These are phyloP conservation scores for Craseonycteris thonglongyai DNA, from an alignment of 2,113 vertebrate species.

Conservation along the genomic window DNA sequence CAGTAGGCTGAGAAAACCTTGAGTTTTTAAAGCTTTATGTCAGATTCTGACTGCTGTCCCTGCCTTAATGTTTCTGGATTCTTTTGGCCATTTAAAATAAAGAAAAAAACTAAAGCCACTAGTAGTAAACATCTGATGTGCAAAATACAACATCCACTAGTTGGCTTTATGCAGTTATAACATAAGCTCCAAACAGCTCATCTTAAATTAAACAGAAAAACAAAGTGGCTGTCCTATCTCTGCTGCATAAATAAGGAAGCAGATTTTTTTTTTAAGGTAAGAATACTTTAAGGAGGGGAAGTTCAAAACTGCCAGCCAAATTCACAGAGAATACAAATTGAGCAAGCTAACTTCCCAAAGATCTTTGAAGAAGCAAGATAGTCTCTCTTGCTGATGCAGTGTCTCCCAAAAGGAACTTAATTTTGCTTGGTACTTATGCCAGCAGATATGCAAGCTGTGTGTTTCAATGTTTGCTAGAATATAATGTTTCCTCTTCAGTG, in stretches of 20 bases:
- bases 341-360: slow-evolving; percentile 69
- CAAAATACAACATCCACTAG: slow-evolving; percentile 57
- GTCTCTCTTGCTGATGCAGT: neutral
- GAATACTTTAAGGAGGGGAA: slow-evolving; percentile 59
- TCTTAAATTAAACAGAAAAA: slow-evolving; percentile 67
- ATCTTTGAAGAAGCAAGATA: slow-evolving; percentile 62
- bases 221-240: slow-evolving; percentile 60
- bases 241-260: slow-evolving; percentile 70
- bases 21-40: slow-evolving; percentile 73
- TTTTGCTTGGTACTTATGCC: slow-evolving; percentile 20
- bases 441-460: slow-evolving; percentile 34
- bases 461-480: slow-evolving; percentile 94
- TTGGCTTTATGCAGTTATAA: slow-evolving; percentile 50
- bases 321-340: slow-evolving; percentile 69
- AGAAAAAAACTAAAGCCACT: slow-evolving; percentile 61
- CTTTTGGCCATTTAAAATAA: slow-evolving; percentile 66
- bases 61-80: slow-evolving; percentile 67
- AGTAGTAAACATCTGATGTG: slow-evolving; percentile 64
- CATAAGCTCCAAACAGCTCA: slow-evolving; percentile 64
- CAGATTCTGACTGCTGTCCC: slow-evolving; percentile 69
- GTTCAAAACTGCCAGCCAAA: slow-evolving; percentile 63
- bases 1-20: slow-evolving; percentile 50
- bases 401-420: slow-evolving; percentile 68
- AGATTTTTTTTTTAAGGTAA: slow-evolving; percentile 47
- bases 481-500: slow-evolving; percentile 96